Base-by-base conservation (phyloP, 1,140 invertebrate genomes). In the Drosophila persimilis region DNA sequence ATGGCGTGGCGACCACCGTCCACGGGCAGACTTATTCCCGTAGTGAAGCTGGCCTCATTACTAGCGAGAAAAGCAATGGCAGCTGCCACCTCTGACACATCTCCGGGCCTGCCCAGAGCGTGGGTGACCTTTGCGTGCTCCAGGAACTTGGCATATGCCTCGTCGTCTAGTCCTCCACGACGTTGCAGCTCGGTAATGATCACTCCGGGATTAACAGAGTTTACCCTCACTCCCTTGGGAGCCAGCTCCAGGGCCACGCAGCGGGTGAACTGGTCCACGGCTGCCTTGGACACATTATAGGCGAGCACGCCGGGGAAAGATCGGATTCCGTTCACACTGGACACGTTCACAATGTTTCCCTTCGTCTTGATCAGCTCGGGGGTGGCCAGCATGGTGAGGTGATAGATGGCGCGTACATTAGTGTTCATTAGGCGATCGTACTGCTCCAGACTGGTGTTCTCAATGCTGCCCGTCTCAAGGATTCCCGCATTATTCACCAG, bases 401-500 rank as follows among this genome's bases (percentile, higher is more conserved):
- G 94, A 90, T 97, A 98, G 15, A 97, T 92, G 24, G 96, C 94
- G 51, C 96, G 94, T 2, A 98, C 95, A 92, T 98, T 98, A 17
- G 95, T 93, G 76, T 96, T 95, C 93, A 98, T 97, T 0, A 97
- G 89, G 46, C 94, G 92, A 73, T 99, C 97, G 90, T 95, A 98
- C 77, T 97, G 96, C 48, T 95, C 95, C 72, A 98, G 89, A 41
- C 93, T 94, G 0, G 96, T 97, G 70, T 94, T 96, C 92, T 98
- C 97, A 78, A 98, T 97, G 7, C 92, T 94, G 45, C 97, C 97
- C 44, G 90, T 93, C 89, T 96, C 96, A 29, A 98, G 90, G 57
- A 97, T 95, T 6, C 97, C 97, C 35, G 97, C 97, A 93, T 96
- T 97, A 91, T 98, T 99, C 0, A 98, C 93, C 31, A 97, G 91